These are phyloP conservation scores for Allobates femoralis DNA, from an alignment of 2,797 vertebrate genomes.

Conservation along the genomic window DNA sequence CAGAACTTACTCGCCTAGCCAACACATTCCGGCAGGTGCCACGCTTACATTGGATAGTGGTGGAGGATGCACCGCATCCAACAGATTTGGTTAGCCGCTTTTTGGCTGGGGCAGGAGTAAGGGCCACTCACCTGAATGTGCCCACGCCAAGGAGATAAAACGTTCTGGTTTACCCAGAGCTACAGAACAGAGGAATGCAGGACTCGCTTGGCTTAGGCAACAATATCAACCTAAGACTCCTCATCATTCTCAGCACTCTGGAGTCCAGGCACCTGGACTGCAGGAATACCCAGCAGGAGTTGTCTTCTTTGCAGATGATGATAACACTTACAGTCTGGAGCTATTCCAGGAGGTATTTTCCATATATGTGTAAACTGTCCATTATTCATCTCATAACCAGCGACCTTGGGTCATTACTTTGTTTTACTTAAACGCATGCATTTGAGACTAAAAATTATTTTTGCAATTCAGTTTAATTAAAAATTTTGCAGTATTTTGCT, in stretches of 20 bases:
- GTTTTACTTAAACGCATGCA: too few relatives aligned
- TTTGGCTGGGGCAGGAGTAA: slow-evolving; percentile 83
- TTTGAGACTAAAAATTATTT: too few relatives aligned
- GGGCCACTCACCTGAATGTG: slow-evolving; percentile 92
- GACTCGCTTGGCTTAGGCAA: slow-evolving; percentile 90
- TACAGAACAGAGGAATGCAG: slow-evolving; percentile 94
- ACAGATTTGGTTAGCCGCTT: slow-evolving; percentile 91
- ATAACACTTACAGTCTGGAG: slow-evolving; percentile 98
- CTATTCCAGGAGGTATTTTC: slow-evolving; percentile 91
- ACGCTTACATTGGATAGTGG: slow-evolving; percentile 93
- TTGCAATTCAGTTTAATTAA: too few relatives aligned
- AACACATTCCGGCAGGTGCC: slow-evolving; percentile 95
- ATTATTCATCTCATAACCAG: neutral
- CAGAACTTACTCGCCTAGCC: slow-evolving; percentile 92
- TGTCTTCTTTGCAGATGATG: slow-evolving; percentile 97
- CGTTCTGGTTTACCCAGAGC: slow-evolving; percentile 90
- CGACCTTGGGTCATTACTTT: neutral
- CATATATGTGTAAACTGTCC: slow-evolving; percentile 9
- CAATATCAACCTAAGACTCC: slow-evolving; percentile 76
- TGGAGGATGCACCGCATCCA: slow-evolving; percentile 88
- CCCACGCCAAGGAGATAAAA: slow-evolving; percentile 93
- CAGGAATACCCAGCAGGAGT: slow-evolving; percentile 80
- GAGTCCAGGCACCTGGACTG: slow-evolving; percentile 72
- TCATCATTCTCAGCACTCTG: slow-evolving; percentile 90
- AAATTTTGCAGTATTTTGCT: too few relatives aligned